A percentile compares a stretch with the other conserved stretches of the same genome.
phyloP scores from a whole-genome alignment of 2,113 vertebrate genomes.

The Myxocyprinus asiaticus region DNA sequence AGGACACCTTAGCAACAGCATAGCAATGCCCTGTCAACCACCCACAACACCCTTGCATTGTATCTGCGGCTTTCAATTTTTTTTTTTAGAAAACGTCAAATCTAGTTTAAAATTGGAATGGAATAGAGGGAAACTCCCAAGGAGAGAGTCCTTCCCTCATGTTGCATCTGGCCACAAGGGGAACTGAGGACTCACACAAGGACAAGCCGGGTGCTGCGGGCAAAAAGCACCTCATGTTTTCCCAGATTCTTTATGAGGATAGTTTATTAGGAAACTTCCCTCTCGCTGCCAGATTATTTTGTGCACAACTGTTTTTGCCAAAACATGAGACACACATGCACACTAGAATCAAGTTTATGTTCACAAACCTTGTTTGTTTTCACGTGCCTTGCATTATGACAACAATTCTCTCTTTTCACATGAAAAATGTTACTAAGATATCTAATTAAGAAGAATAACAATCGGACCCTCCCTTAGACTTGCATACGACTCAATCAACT shows the following conservation, averaged over 20 bases:
- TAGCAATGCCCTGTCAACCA: too few species aligned
- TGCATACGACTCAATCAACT: not conserved
- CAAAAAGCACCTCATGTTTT: slow-evolving; percentile 43
- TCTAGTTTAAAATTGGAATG: too few species aligned
- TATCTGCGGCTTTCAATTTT: too few species aligned
- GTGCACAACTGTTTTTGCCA: not conserved
- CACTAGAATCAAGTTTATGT: not conserved
- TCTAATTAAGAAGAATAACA: not conserved
- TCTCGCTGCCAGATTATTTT: slow-evolving; percentile 42
- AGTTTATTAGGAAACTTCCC: slow-evolving; percentile 49
- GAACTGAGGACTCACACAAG: not conserved
- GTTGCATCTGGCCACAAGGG: too few species aligned
- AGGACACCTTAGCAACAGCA: too few species aligned
- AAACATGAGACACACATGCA: slow-evolving; percentile 17
- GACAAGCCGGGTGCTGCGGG: not conserved
- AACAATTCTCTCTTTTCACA: not conserved
- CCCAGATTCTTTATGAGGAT: slow-evolving; percentile 40
- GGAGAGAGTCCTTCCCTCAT: too few species aligned
- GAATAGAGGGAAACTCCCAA: too few species aligned
- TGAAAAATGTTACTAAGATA: slow-evolving; percentile 11
- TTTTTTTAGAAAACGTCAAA: too few species aligned
- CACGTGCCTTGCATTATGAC: not conserved
- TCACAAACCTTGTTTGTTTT: slow-evolving; percentile 18
- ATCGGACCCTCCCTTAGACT: not conserved
- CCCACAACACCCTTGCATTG: too few species aligned